Evolutionary conservation across 2,888 invertebrate genomes (phyloP), one percentile per base, ranked within the genome.

Genomic region (Phaedon cochleariae): DNA sequence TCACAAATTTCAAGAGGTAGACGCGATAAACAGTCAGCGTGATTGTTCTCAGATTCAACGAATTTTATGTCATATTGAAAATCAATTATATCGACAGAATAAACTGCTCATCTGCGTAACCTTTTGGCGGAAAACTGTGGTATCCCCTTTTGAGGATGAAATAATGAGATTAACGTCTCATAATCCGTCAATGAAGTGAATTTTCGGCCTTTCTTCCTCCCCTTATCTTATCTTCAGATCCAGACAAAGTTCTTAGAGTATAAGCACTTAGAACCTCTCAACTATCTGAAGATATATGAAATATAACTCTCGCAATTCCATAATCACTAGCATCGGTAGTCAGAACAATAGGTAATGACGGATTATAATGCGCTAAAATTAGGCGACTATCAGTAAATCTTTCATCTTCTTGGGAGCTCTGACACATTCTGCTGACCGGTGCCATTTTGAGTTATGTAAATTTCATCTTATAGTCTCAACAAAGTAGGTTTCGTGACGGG

Each of bases 351-450:
- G 31, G 31, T 31, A 53, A 53, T 12, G 22, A 26, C 17, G 15
- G 26, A 22, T 49, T 22, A 21, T 4, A 10, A 55, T 69, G 66
- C 4, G 34, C 58, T 51, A 69, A 49, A 26, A 67, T 45, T 22
- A 37, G 15, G 58, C 26, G 9, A 49, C 31, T 10, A 10, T 22
- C 20, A 65, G 26, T 15, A 59, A 17, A 29, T 31, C 17, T 48
- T 67, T 69, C 6, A 60, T 21, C 37, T 54, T 34, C 15, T 59
- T 51, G 26, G 63, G 68, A 9, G 59, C 52, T 1, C 3, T n/a
- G 22, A 68, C 20, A 51, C 70, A 70, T 7, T 63, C 18, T 2
- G 21, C 5, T 2, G 59, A 20, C 70, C 70, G 68, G 18, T 34
- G n/a, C 52, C 57, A 70, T 48, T 62, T 49, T 0, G n/a, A n/a